Conservation (phyloP, 2,797 vertebrate species). For the Chaetophractus vellerosus region DNA sequence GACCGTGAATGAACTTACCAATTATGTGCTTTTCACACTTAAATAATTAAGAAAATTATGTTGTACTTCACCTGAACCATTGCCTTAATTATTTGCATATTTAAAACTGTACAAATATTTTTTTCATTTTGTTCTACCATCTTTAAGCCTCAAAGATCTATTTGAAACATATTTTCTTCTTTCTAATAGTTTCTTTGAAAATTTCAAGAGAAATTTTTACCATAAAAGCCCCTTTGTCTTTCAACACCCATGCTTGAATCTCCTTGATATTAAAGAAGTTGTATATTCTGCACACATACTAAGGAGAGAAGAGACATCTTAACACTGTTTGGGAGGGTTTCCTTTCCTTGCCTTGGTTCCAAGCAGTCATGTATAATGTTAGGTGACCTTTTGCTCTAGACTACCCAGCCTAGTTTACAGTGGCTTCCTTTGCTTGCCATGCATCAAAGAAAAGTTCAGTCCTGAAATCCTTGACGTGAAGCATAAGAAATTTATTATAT, state of each 20-base stretch:
- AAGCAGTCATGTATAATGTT: slow-evolving; percentile 78
- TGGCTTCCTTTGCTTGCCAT: slow-evolving; percentile 85
- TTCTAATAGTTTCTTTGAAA: slow-evolving; percentile 51
- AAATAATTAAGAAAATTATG: slow-evolving; percentile 64
- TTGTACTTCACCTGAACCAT: slow-evolving; percentile 25
- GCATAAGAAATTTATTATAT: slow-evolving; percentile 75
- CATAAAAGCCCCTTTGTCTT: slow-evolving; percentile 71
- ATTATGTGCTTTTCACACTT: slow-evolving; percentile 1
- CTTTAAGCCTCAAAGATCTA: slow-evolving; percentile 43
- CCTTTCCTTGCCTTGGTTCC: slow-evolving; percentile 74
- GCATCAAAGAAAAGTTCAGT: slow-evolving; percentile 78
- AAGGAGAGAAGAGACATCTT: slow-evolving; percentile 78
- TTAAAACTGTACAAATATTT: neutral
- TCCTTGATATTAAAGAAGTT: slow-evolving; percentile 67
- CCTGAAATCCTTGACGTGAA: slow-evolving; percentile 79
- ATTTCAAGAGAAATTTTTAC: slow-evolving; percentile 72
- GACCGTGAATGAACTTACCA: slow-evolving; percentile 9
- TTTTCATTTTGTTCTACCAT: slow-evolving; percentile 1
- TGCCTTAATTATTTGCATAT: neutral
- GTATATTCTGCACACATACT: neutral
- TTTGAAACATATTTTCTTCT: slow-evolving; percentile 10
- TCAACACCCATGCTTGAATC: slow-evolving; percentile 63
- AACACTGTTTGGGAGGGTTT: slow-evolving; percentile 80
- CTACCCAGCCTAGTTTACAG: slow-evolving; percentile 78
- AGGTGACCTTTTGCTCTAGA: slow-evolving; percentile 86